These are phyloP conservation scores for Thunnus maccoyii DNA, from an alignment of 2,113 vertebrate genomes.

Conservation along the genomic window DNA sequence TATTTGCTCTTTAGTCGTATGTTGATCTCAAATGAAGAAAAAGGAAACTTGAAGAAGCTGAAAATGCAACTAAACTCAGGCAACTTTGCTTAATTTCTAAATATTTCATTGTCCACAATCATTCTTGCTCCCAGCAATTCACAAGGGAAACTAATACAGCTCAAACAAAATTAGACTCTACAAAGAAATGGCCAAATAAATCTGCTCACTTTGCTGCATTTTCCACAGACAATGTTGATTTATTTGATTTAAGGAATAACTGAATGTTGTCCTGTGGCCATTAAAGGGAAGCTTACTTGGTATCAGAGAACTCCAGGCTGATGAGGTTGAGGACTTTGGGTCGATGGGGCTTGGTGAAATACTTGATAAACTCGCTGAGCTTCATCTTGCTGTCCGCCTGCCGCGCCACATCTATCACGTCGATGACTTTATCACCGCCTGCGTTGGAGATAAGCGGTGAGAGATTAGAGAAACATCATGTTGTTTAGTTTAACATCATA, in stretches of 20 bases:
- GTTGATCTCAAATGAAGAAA: too few relatives aligned
- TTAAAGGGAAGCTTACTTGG: slow-evolving; percentile 87
- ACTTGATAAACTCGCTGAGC: slow-evolving; percentile 95
- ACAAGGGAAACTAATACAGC: too few relatives aligned
- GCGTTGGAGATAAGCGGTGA: slow-evolving; percentile 4
- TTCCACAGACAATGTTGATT: background rate
- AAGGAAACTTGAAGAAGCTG: too few relatives aligned
- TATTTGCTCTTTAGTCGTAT: too few relatives aligned
- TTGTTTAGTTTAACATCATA: background rate
- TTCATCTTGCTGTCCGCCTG: slow-evolving; percentile 99
- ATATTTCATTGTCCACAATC: too few relatives aligned
- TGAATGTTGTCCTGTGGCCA: background rate
- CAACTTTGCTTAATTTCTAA: too few relatives aligned
- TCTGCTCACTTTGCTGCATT: background rate
- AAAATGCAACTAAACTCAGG: background rate
- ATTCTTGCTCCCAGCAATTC: too few relatives aligned
- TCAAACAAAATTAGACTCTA: too few relatives aligned
- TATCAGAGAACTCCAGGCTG: slow-evolving; percentile 99
- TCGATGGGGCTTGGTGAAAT: slow-evolving; percentile 92
- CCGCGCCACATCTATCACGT: slow-evolving; percentile 98
- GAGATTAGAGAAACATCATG: too few relatives aligned
- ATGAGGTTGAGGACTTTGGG: slow-evolving; percentile 99
- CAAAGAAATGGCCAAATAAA: background rate
- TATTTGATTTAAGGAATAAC: too few relatives aligned
- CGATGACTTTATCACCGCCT: slow-evolving; percentile 98